Percentiles rank a stretch among this genome's conserved stretches.
phyloP scores from a whole-genome alignment of 2,797 vertebrate genomes.

The Sebastes ruberrimus region DNA sequence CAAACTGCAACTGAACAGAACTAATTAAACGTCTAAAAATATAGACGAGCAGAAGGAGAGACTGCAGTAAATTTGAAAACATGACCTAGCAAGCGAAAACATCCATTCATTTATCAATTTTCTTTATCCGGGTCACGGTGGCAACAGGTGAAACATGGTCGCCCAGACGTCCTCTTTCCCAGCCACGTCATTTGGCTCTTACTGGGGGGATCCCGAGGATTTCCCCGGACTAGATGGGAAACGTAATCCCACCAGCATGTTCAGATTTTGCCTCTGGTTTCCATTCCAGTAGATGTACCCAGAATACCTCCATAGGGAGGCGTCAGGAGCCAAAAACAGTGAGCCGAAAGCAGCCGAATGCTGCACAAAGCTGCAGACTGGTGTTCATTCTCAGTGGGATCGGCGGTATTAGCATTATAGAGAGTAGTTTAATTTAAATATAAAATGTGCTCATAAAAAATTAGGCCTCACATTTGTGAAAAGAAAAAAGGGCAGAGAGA shows the following conservation, averaged over 20 bases:
- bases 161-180: not conserved
- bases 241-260: not conserved
- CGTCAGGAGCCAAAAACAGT: not conserved
- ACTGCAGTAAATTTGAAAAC: not conserved
- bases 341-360: not conserved
- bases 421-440: not conserved
- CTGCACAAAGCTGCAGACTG: not conserved
- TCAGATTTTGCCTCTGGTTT: not conserved
- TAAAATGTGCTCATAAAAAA: not conserved
- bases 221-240: not conserved
- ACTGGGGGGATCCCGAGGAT: not conserved
- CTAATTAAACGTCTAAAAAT: constrained; percentile 27
- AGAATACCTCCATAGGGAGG: not conserved
- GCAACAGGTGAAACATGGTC: not conserved
- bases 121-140: not conserved
- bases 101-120: not conserved
- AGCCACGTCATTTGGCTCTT: not conserved
- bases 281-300: not conserved
- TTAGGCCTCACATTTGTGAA: not conserved
- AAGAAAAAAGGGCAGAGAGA: not conserved
- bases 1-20: not conserved
- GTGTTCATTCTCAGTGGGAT: not conserved
- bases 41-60: not conserved
- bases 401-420: not conserved
- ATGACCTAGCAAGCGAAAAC: not conserved